Evolutionary conservation across 1,140 invertebrate genomes (phyloP).

Genomic region (Oncopodura yosiiana): DNA sequence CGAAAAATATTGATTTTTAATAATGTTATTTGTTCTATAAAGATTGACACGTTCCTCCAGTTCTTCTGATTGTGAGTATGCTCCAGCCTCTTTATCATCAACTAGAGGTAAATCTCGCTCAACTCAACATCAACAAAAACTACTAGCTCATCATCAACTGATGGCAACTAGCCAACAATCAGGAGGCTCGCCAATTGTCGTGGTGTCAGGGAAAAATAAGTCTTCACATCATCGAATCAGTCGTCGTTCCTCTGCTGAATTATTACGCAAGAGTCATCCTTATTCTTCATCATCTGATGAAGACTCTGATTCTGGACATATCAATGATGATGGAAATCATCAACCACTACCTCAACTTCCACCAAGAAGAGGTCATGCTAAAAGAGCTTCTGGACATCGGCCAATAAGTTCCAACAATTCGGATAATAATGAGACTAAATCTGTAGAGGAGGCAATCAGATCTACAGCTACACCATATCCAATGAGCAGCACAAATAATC

Average conservation of each 20-base stretch:
- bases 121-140: slow-evolving; percentile 10
- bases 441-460: slow-evolving; percentile 27
- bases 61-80: slow-evolving; percentile 32
- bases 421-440: slow-evolving; percentile 29
- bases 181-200: too few species aligned
- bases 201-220: slow-evolving; percentile 6
- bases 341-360: slow-evolving; percentile 37
- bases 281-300: slow-evolving; percentile 40
- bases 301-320: slow-evolving; percentile 37
- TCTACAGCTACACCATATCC: too few species aligned
- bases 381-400: slow-evolving; percentile 28
- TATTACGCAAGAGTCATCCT: slow-evolving; percentile 34
- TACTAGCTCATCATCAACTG: slow-evolving; percentile 12
- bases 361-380: slow-evolving; percentile 27
- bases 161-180: slow-evolving; percentile 5
- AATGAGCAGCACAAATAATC: slow-evolving; percentile 17
- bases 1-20: not conserved
- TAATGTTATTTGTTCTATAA: not conserved
- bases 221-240: slow-evolving; percentile 25
- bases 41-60: slow-evolving; percentile 31
- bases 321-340: slow-evolving; percentile 41
- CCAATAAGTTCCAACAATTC: slow-evolving; percentile 36
- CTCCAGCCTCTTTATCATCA: slow-evolving; percentile 14
- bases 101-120: slow-evolving; percentile 20
- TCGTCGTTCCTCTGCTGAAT: slow-evolving; percentile 41